Conservation (phyloP, 2,797 vertebrate genomes). For the Lepilemur septentrionalis region DNA sequence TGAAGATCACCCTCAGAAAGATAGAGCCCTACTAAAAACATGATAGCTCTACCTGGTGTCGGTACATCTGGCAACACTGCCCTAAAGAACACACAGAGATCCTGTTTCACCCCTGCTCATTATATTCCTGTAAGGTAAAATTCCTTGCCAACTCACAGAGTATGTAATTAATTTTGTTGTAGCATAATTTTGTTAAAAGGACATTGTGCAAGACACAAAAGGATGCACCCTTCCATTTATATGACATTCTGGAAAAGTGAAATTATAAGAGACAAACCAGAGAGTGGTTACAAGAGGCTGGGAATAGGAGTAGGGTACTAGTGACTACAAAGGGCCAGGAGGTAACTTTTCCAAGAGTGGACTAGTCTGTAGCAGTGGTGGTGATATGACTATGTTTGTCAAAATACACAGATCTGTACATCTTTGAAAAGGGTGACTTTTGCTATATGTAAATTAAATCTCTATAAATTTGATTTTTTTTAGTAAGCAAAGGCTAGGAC, state of each 20-base stretch:
- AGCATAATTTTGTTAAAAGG: not conserved
- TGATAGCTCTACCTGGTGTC: not conserved
- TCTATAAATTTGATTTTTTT: not conserved
- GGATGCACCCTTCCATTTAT: not conserved
- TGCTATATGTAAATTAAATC: not conserved
- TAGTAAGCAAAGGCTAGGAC: not conserved
- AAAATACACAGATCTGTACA: not conserved
- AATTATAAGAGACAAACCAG: not conserved
- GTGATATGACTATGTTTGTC: not conserved
- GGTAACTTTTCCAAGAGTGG: not conserved
- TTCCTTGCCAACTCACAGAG: not conserved
- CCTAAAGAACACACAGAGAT: not conserved
- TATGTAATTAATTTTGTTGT: not conserved
- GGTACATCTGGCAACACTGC: accelerated
- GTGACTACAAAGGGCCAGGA: not conserved
- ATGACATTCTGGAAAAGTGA: not conserved
- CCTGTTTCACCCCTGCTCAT: not conserved
- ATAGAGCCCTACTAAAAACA: not conserved
- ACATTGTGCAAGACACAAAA: not conserved
- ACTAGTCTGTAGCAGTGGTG: not conserved
- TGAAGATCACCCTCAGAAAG: not conserved
- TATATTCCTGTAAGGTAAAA: not conserved
- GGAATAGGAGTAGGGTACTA: too few species aligned
- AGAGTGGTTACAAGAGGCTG: not conserved
- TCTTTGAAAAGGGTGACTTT: not conserved